These are phyloP conservation scores for Drosophila quinaria DNA, from an alignment of 2,888 invertebrate species.

Conservation along the genomic window DNA sequence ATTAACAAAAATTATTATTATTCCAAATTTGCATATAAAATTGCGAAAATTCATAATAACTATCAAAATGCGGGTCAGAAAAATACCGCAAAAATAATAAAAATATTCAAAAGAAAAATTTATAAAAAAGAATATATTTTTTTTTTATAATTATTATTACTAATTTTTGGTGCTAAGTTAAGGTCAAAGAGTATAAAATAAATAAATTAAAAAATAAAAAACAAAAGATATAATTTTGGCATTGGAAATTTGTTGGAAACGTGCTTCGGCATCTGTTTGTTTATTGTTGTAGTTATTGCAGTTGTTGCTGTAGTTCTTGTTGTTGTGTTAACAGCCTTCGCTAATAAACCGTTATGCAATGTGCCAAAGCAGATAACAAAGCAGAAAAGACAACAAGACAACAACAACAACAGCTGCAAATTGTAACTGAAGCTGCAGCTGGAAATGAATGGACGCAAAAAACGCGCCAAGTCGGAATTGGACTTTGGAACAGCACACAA, in stretches of 20 bases:
- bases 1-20: constrained; percentile 2
- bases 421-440: constrained; percentile 48
- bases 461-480: constrained; percentile 39
- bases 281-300: constrained; percentile 14
- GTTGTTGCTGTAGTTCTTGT: constrained; percentile 40
- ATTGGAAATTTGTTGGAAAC: constrained; percentile 59
- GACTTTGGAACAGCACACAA: constrained; percentile 60
- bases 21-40: constrained; percentile 21
- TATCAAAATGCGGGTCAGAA: neutral
- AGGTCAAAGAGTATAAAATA: constrained; percentile 31
- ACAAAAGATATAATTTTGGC: constrained; percentile 44
- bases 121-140: constrained; percentile 11
- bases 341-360: constrained; percentile 80
- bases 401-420: constrained; percentile 44
- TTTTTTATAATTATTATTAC: constrained; percentile 1
- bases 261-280: constrained; percentile 54
- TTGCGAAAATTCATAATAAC: constrained; percentile 5
- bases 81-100: neutral
- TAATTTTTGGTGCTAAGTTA: neutral
- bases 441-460: constrained; percentile 43
- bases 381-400: constrained; percentile 23
- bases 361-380: constrained; percentile 61
- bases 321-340: constrained; percentile 67
- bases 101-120: neutral
- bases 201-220: neutral